Evolutionary conservation across 2,797 vertebrate species (phyloP).

Genomic region (Periparus ater): DNA sequence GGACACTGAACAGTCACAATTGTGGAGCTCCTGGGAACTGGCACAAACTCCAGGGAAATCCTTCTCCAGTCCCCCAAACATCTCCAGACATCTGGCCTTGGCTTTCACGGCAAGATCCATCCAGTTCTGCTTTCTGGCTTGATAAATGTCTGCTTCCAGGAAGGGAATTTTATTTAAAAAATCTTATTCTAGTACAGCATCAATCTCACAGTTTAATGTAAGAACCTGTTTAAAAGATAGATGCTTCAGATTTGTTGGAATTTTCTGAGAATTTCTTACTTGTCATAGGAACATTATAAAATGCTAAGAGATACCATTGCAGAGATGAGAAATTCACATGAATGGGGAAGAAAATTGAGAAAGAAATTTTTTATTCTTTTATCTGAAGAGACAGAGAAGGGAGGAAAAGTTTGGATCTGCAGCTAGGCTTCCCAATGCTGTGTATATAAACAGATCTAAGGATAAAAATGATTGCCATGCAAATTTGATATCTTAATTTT

Average conservation of each 20-base stretch:
- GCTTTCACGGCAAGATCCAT: not conserved
- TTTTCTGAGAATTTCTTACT: not conserved
- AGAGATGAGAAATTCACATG: not conserved
- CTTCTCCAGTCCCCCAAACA: not conserved
- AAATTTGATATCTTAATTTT: not conserved
- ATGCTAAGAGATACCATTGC: not conserved
- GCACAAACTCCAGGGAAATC: not conserved
- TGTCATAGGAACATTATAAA: not conserved
- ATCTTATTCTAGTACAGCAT: not conserved
- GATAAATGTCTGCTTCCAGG: not conserved
- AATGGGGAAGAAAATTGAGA: not conserved
- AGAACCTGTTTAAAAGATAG: not conserved
- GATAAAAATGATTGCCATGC: not conserved
- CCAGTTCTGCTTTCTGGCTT: not conserved
- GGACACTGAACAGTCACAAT: not conserved
- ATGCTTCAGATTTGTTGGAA: not conserved
- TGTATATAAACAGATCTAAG: not conserved
- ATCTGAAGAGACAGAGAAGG: not conserved
- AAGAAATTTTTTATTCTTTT: not conserved
- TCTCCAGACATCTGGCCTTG: not conserved
- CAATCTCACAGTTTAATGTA: not conserved
- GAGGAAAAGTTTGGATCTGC: not conserved
- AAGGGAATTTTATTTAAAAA: not conserved
- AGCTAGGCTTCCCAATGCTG: not conserved
- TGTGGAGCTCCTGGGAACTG: rapidly evolving